Percentiles rank a stretch among this genome's conserved stretches.
phyloP scores from a whole-genome alignment of 2,797 vertebrate genomes.

The Odontamblyopus lacepedii region DNA sequence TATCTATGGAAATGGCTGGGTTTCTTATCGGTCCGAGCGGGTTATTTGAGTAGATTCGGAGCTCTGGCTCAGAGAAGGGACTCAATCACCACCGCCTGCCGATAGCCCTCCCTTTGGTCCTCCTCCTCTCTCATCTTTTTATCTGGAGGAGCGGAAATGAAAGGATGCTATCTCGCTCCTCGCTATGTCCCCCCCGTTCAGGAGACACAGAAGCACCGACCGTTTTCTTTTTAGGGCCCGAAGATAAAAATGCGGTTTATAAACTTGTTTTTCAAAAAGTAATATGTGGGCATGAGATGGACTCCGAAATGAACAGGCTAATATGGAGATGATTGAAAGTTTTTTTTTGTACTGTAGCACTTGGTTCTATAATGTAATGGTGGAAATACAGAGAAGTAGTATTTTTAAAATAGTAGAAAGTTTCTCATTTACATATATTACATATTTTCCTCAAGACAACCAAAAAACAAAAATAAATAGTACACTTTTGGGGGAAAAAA shows the following conservation, averaged over 20 bases:
- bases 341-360: background rate
- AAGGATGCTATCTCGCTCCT: slow-evolving; percentile 72
- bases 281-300: slow-evolving; percentile 33
- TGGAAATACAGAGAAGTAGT: too few relatives aligned
- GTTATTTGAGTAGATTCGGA: slow-evolving; percentile 71
- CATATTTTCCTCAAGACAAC: background rate
- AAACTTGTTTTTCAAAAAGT: slow-evolving; percentile 31
- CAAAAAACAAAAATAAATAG: background rate
- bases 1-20: slow-evolving; percentile 71
- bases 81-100: slow-evolving; percentile 66
- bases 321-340: background rate
- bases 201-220: slow-evolving; percentile 46
- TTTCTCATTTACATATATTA: background rate
- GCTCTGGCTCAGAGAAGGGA: slow-evolving; percentile 67
- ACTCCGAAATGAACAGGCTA: slow-evolving; percentile 29
- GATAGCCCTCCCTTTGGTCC: slow-evolving; percentile 69
- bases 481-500: background rate
- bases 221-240: slow-evolving; percentile 48
- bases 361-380: background rate
- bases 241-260: slow-evolving; percentile 46
- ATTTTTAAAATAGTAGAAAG: too few relatives aligned
- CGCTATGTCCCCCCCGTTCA: slow-evolving; percentile 43
- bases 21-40: slow-evolving; percentile 62
- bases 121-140: slow-evolving; percentile 67
- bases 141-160: slow-evolving; percentile 76